Evolutionary conservation across 1,140 invertebrate genomes (phyloP), one percentile per base, ranked within the genome.

Genomic region (Meloidogyne chitwoodi): DNA sequence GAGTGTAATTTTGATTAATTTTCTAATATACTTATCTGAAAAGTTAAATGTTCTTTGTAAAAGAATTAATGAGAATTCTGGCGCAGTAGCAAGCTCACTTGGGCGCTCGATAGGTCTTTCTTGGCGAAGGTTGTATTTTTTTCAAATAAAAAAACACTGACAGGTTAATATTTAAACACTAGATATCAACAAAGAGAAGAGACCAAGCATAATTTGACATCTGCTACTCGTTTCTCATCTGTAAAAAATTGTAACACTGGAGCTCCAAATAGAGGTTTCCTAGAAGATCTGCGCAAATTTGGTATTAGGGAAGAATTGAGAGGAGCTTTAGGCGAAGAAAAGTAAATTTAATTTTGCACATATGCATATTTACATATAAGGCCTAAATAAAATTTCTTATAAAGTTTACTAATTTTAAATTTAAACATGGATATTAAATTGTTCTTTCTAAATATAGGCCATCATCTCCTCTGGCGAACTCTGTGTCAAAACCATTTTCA

Each of bases 181-280:
- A 38, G 71, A 38, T 73, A 73, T 73, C 71, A 73, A 61, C 71
- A 73, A 63, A 61, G 29, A 27, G 56, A 73, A 27, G 71, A 73
- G 16, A 27, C 16, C 10, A 24, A 73, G 22, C 41, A 63, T 24
- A 61, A 73, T n/a, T 34, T 44, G 0, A n/a, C 22, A 29, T 56
- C 4, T n/a, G 48, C 12, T 56, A 56, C 19, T 56, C 48, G 48
- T 56, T 56, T 73, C 19, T 44, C 56, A 16, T 31, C 64, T 64
- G n/a, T 16, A 27, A 16, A 16, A 64, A 16, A 61, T 24, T 19
- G 14, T 26, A 14, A 29, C 31, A 29, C 24, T 38, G 64, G 65
- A 31, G 65, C 65, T 31, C 65, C 65, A 31, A 22, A 41, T 67
- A 5, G 65, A 6, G 24, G 71, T 34, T 73, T 73, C 34, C 31